Conservation (phyloP, 2,797 vertebrate genomes). For the Trachurus trachurus region DNA sequence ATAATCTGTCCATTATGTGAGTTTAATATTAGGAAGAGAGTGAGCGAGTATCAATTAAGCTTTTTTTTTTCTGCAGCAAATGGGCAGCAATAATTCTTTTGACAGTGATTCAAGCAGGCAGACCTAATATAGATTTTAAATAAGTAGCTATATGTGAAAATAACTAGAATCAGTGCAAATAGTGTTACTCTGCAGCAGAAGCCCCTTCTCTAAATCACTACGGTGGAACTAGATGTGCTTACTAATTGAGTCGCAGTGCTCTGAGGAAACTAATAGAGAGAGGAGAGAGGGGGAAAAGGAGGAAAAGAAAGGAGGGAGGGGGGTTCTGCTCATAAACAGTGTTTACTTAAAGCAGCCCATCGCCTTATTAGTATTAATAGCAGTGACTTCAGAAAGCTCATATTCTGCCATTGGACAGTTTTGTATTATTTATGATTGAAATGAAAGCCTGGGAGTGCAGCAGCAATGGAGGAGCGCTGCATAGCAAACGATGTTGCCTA, state of each 20-base stretch:
- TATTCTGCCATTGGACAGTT: constrained; percentile 85
- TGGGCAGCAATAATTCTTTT: constrained; percentile 46
- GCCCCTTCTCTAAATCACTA: constrained; percentile 37
- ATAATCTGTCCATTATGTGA: constrained; percentile 73
- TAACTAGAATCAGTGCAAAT: constrained; percentile 53
- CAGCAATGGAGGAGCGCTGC: constrained; percentile 64
- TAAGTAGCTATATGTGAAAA: constrained; percentile 37
- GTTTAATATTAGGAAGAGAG: constrained; percentile 41
- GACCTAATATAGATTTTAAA: constrained; percentile 61
- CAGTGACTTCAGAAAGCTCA: constrained; percentile 84
- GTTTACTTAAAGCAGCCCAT: constrained; percentile 79
- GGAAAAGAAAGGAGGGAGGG: constrained; percentile 9
- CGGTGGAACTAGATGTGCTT: constrained; percentile 61
- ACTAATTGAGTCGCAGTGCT: constrained; percentile 72
- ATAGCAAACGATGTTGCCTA: constrained; percentile 78
- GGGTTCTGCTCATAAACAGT: constrained; percentile 78
- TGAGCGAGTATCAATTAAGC: constrained; percentile 58
- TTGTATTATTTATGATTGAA: constrained; percentile 86
- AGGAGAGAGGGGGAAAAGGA: constrained; percentile 4
- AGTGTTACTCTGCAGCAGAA: constrained; percentile 43
- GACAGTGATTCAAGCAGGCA: constrained; percentile 54
- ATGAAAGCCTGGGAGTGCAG: constrained; percentile 77
- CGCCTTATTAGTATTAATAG: constrained; percentile 88
- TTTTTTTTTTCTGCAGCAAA: constrained; percentile 47
- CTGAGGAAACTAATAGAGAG: constrained; percentile 50